These are phyloP conservation scores for Erinaceus europaeus DNA, from an alignment of 2,113 vertebrate genomes.

Conservation along the genomic window DNA sequence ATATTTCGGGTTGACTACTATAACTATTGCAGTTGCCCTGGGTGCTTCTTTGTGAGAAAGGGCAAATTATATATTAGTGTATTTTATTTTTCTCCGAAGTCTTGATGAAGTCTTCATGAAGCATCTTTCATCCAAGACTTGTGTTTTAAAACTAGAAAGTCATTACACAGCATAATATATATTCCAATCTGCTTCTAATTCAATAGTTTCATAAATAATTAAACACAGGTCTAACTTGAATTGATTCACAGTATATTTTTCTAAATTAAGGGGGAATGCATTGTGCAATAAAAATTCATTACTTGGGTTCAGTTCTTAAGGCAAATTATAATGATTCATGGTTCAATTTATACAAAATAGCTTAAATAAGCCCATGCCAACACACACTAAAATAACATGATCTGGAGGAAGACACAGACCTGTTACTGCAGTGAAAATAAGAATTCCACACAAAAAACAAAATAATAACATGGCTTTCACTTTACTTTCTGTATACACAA, in stretches of 20 bases:
- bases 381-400: background rate
- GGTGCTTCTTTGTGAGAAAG: background rate
- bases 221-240: constrained; percentile 30
- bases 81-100: background rate
- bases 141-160: constrained; percentile 2
- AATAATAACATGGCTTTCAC: background rate
- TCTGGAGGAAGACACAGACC: background rate
- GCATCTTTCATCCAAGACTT: background rate
- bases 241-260: constrained; percentile 15
- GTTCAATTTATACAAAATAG: background rate
- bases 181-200: background rate
- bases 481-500: background rate
- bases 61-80: accelerated
- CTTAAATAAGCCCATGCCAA: background rate
- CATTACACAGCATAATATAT: constrained; percentile 4
- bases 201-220: constrained; percentile 39
- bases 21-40: background rate
- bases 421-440: background rate
- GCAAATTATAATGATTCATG: background rate
- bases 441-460: background rate
- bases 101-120: background rate
- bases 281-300: constrained; percentile 18
- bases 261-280: constrained; percentile 12
- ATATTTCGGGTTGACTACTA: no score
- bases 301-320: constrained; percentile 19